Percentiles rank a stretch among this genome's conserved stretches.
Evolutionary conservation across 2,888 invertebrate species (phyloP).

Genomic region (Xylocampa areola): DNA sequence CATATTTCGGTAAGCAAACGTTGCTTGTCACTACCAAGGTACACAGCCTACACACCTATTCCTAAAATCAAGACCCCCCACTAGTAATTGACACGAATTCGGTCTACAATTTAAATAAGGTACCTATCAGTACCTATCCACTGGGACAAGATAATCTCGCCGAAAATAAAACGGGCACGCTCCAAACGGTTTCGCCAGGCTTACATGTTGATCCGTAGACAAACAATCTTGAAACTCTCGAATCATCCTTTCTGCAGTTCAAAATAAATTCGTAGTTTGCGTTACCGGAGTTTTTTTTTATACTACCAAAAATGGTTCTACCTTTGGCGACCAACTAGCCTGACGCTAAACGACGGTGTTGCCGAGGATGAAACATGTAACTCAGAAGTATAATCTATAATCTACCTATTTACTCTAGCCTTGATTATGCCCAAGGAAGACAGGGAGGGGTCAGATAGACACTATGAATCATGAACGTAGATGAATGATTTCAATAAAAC

Average conservation of each 20-base stretch:
- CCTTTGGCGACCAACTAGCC: too few species aligned
- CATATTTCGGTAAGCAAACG: too few species aligned
- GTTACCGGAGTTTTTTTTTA: too few species aligned
- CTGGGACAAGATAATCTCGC: slow-evolving; percentile 33
- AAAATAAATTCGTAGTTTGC: background rate
- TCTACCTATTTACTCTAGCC: too few species aligned
- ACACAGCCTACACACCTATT: too few species aligned
- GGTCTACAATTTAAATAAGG: slow-evolving; percentile 19
- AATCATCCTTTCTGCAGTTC: slow-evolving; percentile 8
- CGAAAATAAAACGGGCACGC: slow-evolving; percentile 56
- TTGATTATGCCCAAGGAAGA: too few species aligned
- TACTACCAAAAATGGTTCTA: too few species aligned
- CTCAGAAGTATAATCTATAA: too few species aligned
- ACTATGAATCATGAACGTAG: too few species aligned
- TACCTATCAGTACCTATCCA: too few species aligned
- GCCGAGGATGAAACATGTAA: too few species aligned
- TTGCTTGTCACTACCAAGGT: background rate
- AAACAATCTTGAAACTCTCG: slow-evolving; percentile 45
- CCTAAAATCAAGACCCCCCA: background rate
- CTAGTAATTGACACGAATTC: background rate
- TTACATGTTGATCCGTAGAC: slow-evolving; percentile 48
- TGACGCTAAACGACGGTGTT: background rate
- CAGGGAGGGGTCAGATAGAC: too few species aligned
- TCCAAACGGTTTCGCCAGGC: slow-evolving; percentile 40
- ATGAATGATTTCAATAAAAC: slow-evolving; percentile 4